Percentiles rank a stretch among this genome's conserved stretches.
These are phyloP conservation scores for Choreutis nemorana DNA, from an alignment of 2,888 invertebrate genomes.

Conservation along the genomic window DNA sequence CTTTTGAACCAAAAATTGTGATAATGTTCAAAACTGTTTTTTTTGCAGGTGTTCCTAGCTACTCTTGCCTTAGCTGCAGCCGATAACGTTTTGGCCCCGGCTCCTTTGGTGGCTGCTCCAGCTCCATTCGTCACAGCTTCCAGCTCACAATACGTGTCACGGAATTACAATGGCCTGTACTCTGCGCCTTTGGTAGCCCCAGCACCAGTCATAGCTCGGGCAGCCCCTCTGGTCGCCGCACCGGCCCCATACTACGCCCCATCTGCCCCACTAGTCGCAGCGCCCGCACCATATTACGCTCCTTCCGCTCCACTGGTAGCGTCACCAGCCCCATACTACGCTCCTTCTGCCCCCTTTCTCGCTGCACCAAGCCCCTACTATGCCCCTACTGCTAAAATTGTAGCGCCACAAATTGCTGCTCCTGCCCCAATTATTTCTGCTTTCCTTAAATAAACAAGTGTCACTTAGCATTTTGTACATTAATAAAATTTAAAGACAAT, in stretches of 20 bases:
- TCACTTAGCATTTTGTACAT: no score
- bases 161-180: constrained; percentile 62
- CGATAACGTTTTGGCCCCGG: constrained; percentile 26
- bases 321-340: constrained; percentile 25
- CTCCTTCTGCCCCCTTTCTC: constrained; percentile 37
- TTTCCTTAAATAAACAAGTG: no score
- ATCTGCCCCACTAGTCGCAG: constrained; percentile 13
- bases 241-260: constrained; percentile 25
- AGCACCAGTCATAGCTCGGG: constrained; percentile 34
- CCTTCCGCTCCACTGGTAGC: constrained; percentile 22
- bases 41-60: constrained; percentile 40
- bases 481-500: constrained; percentile 12
- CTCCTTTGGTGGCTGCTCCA: constrained; percentile 35
- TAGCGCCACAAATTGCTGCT: neutral
- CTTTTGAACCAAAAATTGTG: neutral
- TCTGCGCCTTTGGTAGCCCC: constrained; percentile 55
- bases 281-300: constrained; percentile 23
- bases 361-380: constrained; percentile 13
- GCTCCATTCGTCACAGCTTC: constrained; percentile 70
- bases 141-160: constrained; percentile 70
- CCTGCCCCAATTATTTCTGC: neutral
- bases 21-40: neutral
- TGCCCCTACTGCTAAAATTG: neutral
- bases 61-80: constrained; percentile 33
- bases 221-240: constrained; percentile 34